A percentile compares a stretch with the other conserved stretches of the same genome.
phyloP scores from a whole-genome alignment of 2,888 invertebrate species.

The Orthonevra nobilis region DNA sequence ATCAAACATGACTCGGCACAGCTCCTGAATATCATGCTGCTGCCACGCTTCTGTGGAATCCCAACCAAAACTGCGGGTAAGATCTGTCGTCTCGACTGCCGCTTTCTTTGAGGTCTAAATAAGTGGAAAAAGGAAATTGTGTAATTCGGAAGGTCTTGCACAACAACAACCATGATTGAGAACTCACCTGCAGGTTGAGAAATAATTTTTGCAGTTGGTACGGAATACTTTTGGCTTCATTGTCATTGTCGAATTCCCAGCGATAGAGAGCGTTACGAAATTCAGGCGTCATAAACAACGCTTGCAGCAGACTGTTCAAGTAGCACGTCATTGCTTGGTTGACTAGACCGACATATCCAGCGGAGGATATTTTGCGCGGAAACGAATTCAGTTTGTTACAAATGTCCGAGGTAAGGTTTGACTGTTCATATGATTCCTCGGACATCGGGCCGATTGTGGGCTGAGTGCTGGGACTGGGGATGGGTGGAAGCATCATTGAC shows the following conservation, averaged over 20 bases:
- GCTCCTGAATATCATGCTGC: constrained; percentile 95
- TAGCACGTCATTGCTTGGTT: constrained; percentile 97
- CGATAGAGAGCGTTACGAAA: constrained; percentile 93
- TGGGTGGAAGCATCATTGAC: constrained; percentile 56
- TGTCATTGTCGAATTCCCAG: constrained; percentile 88
- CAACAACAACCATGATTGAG: not conserved
- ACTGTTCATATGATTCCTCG: constrained; percentile 53
- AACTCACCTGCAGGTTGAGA: constrained; percentile 86
- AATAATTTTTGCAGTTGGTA: constrained; percentile 93
- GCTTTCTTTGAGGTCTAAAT: constrained; percentile 87
- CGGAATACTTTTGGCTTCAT: constrained; percentile 88
- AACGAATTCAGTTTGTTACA: constrained; percentile 41
- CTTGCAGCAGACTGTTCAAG: constrained; percentile 92
- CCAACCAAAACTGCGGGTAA: constrained; percentile 95
- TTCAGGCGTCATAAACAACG: constrained; percentile 95
- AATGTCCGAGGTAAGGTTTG: constrained; percentile 41
- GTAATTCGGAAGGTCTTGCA: not conserved
- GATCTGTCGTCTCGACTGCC: constrained; percentile 91
- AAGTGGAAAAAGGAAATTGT: not conserved
- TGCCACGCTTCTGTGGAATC: constrained; percentile 94
- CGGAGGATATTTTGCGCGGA: constrained; percentile 39
- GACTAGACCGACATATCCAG: constrained; percentile 87
- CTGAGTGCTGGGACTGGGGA: constrained; percentile 60
- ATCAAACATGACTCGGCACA: constrained; percentile 95
- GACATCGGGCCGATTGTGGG: constrained; percentile 54